A percentile compares a stretch with the other conserved stretches of the same genome.
phyloP scores from a whole-genome alignment of 2,797 vertebrate species.

The Euphonia xanthogaster region DNA sequence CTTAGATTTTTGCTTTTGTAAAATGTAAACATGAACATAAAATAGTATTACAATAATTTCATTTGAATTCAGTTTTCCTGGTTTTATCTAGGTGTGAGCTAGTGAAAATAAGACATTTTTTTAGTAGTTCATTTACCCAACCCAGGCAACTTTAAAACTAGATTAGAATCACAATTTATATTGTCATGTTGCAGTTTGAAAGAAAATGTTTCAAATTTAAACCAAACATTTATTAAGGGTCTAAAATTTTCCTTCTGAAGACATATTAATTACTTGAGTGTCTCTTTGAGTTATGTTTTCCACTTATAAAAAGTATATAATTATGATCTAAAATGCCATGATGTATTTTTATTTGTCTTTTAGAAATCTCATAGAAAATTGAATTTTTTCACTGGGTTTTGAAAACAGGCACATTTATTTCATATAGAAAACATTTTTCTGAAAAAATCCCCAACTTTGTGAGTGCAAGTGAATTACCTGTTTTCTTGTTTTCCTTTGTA shows the following conservation, averaged over 20 bases:
- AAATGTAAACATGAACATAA: not conserved
- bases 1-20: not conserved
- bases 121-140: not conserved
- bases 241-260: not conserved
- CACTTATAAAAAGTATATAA: not conserved
- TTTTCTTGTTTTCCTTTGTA: not conserved
- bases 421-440: not conserved
- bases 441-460: not conserved
- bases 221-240: not conserved
- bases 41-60: not conserved
- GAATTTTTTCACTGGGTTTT: not conserved
- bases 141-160: not conserved
- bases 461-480: not conserved
- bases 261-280: not conserved
- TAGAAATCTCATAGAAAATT: not conserved
- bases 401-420: not conserved
- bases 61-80: not conserved
- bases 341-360: not conserved
- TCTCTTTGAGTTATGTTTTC: not conserved
- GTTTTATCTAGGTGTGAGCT: not conserved
- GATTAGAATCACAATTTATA: not conserved
- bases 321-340: not conserved
- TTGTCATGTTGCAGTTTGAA: not conserved
- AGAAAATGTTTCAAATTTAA: not conserved
- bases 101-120: not conserved